Evolutionary conservation across 2,888 invertebrate species (phyloP).

Genomic region (Xylocampa areola): DNA sequence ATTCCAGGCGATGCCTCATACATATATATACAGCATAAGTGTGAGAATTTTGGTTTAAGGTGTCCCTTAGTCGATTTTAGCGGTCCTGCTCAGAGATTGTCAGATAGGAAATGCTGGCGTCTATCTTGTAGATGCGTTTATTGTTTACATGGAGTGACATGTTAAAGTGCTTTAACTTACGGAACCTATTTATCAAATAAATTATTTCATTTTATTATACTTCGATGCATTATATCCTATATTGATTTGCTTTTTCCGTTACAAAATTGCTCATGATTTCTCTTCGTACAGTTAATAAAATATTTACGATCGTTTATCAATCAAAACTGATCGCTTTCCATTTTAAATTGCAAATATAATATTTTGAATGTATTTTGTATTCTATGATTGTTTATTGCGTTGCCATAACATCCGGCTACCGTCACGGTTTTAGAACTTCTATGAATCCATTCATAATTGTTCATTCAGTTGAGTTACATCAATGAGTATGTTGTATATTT

Average conservation of each 20-base stretch:
- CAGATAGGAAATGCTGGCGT: too few relatives aligned
- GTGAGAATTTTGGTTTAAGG: too few relatives aligned
- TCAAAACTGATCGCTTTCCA: slow-evolving; percentile 32
- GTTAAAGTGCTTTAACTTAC: too few relatives aligned
- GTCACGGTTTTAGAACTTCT: slow-evolving; percentile 41
- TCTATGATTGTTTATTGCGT: slow-evolving; percentile 35
- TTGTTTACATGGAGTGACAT: too few relatives aligned
- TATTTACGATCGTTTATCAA: slow-evolving; percentile 27
- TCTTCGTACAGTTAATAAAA: slow-evolving; percentile 7
- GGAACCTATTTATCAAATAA: too few relatives aligned
- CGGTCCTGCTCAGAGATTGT: too few relatives aligned
- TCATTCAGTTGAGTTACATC: slow-evolving; percentile 25
- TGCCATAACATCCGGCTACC: slow-evolving; percentile 39
- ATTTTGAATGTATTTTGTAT: slow-evolving; percentile 21
- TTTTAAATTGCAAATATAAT: slow-evolving; percentile 36
- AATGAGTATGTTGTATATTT: background rate
- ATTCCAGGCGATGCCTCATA: too few relatives aligned
- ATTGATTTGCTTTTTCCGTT: background rate
- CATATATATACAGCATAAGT: too few relatives aligned
- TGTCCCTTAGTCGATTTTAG: too few relatives aligned
- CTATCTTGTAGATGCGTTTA: too few relatives aligned
- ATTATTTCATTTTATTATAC: background rate
- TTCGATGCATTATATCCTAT: background rate
- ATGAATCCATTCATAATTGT: slow-evolving; percentile 51
- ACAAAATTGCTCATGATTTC: slow-evolving; percentile 22